These are phyloP conservation scores for Rhagophthalmus giganteus DNA, from an alignment of 2,888 invertebrate species.

Conservation along the genomic window DNA sequence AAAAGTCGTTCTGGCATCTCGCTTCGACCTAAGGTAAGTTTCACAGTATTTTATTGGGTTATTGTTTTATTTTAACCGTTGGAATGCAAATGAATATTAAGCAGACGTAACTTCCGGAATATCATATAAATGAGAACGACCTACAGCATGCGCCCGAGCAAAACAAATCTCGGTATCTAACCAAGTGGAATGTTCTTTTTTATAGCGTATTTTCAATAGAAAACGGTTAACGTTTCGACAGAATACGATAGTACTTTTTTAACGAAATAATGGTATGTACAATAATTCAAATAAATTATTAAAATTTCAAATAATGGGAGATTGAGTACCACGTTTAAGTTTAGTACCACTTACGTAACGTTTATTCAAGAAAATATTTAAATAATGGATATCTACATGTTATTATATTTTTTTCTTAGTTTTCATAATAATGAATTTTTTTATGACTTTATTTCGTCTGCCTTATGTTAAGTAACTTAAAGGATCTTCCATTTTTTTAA, in stretches of 20 bases:
- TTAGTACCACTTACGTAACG: neutral
- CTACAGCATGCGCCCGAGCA: constrained; percentile 15
- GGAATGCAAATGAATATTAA: constrained; percentile 27
- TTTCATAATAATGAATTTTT: too few relatives aligned
- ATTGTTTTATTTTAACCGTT: constrained; percentile 27
- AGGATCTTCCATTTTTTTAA: too few relatives aligned
- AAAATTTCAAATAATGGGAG: neutral
- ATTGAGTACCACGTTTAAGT: too few relatives aligned
- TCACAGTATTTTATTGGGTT: constrained; percentile 20
- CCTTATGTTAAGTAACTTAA: too few relatives aligned
- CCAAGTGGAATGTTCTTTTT: constrained; percentile 10
- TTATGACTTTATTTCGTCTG: too few relatives aligned
- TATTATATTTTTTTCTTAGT: too few relatives aligned
- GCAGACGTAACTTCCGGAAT: constrained; percentile 23
- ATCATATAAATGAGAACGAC: constrained; percentile 25
- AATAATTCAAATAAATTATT: too few relatives aligned
- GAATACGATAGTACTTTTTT: neutral
- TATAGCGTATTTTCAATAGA: neutral
- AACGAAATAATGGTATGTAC: too few relatives aligned
- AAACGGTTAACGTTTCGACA: neutral
- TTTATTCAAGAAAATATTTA: neutral
- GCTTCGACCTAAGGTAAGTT: constrained; percentile 40
- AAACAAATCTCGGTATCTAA: constrained; percentile 11
- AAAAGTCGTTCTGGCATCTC: constrained; percentile 33
- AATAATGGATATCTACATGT: too few relatives aligned